phyloP scores from a whole-genome alignment of 2,888 invertebrate species.

The Torymus tubicola region DNA sequence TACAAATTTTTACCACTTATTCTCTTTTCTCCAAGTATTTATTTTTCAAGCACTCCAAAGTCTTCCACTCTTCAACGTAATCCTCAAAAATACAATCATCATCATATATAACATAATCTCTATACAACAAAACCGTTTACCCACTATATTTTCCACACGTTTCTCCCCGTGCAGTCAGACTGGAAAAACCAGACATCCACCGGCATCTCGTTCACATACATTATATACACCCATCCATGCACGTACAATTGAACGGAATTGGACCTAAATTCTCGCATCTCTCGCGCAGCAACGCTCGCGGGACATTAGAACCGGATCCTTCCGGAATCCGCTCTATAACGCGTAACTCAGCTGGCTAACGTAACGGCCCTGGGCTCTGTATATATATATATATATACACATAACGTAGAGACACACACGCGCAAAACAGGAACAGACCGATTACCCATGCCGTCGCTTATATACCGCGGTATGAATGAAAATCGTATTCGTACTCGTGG shows the following conservation, averaged over 20 bases:
- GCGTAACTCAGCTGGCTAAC: constrained; percentile 10
- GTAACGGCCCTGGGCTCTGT: background rate
- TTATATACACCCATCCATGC: too few relatives aligned
- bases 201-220: too few relatives aligned
- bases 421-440: constrained; percentile 71
- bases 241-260: constrained; percentile 17
- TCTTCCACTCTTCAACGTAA: too few relatives aligned
- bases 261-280: background rate
- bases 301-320: constrained; percentile 22
- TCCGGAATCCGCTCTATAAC: constrained; percentile 22
- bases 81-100: too few relatives aligned
- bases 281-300: background rate
- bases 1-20: too few relatives aligned
- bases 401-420: background rate
- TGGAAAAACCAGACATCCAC: too few relatives aligned
- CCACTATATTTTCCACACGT: too few relatives aligned
- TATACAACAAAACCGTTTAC: too few relatives aligned
- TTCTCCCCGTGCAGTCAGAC: too few relatives aligned
- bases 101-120: too few relatives aligned
- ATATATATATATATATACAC: background rate
- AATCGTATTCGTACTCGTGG: constrained; percentile 35
- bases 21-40: too few relatives aligned
- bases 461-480: constrained; percentile 66
- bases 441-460: constrained; percentile 61
- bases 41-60: too few relatives aligned